Percentiles rank a stretch among this genome's conserved stretches.
Conservation (phyloP, 2,113 vertebrate genomes). For the Orycteropus afer region DNA sequence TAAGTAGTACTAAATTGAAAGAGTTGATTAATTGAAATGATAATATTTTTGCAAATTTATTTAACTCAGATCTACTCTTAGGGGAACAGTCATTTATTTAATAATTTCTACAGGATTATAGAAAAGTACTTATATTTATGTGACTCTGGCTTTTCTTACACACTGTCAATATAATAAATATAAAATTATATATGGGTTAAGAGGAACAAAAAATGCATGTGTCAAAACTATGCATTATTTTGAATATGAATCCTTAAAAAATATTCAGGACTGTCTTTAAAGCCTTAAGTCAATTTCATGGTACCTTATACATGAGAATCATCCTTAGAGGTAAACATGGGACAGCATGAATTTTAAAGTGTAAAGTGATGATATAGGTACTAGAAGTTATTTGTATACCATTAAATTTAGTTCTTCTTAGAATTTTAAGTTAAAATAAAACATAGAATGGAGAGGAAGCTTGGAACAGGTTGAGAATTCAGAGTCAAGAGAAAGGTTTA, state of each 20-base stretch:
- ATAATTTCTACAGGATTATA: no score
- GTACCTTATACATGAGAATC: background rate
- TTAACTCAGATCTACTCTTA: background rate
- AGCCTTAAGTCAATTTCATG: background rate
- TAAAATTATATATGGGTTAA: background rate
- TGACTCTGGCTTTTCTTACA: background rate
- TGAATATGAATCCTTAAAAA: background rate
- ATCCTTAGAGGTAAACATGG: background rate
- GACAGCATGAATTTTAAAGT: background rate
- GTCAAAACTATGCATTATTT: background rate
- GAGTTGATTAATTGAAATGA: background rate
- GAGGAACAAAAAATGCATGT: background rate
- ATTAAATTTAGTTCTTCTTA: background rate
- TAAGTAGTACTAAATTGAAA: background rate
- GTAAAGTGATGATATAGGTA: background rate
- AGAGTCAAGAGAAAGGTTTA: background rate
- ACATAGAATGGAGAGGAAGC: background rate
- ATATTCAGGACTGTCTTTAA: background rate
- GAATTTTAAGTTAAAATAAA: conserved; percentile 9
- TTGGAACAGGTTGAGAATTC: background rate
- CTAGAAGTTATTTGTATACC: background rate
- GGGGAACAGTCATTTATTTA: background rate
- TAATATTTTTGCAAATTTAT: background rate
- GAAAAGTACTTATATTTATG: no score
- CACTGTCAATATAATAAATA: background rate